phyloP scores from a whole-genome alignment of 1,140 invertebrate genomes.

The Coptotermes formosanus region DNA sequence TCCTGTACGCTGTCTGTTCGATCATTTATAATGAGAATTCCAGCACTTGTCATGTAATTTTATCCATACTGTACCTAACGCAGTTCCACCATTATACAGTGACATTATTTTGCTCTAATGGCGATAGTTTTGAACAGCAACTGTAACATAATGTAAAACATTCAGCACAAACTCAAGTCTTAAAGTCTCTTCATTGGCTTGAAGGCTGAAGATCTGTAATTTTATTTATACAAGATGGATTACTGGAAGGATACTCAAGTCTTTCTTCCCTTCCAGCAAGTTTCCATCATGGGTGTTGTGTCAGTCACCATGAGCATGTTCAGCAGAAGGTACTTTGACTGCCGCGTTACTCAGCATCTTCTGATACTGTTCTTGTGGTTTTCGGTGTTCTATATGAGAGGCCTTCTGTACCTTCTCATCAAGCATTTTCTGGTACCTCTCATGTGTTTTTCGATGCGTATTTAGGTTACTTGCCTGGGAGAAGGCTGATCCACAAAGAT shows the following conservation, averaged over 20 bases:
- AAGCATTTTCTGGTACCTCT: conserved; percentile 8
- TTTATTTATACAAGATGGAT: background rate
- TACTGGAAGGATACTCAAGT: conserved; percentile 6
- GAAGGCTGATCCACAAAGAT: background rate
- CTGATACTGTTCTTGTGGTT: background rate
- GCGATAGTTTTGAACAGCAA: too few species aligned
- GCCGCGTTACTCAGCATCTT: background rate
- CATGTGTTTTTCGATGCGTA: background rate
- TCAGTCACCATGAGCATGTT: background rate
- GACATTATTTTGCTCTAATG: too few species aligned
- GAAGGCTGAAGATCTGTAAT: too few species aligned
- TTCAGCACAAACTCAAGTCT: too few species aligned
- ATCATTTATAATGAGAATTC: too few species aligned
- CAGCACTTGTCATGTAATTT: too few species aligned
- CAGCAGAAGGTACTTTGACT: background rate
- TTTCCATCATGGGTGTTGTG: background rate
- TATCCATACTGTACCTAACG: too few species aligned
- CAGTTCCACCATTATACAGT: too few species aligned
- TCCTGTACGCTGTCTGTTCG: too few species aligned
- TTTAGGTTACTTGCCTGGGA: background rate
- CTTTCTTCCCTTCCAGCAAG: background rate
- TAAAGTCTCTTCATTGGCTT: too few species aligned
- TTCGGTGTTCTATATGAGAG: background rate
- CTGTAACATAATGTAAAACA: too few species aligned
- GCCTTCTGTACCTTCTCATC: background rate